These are phyloP conservation scores for Botia almorhae DNA, from an alignment of 2,797 vertebrate genomes.

Conservation along the genomic window DNA sequence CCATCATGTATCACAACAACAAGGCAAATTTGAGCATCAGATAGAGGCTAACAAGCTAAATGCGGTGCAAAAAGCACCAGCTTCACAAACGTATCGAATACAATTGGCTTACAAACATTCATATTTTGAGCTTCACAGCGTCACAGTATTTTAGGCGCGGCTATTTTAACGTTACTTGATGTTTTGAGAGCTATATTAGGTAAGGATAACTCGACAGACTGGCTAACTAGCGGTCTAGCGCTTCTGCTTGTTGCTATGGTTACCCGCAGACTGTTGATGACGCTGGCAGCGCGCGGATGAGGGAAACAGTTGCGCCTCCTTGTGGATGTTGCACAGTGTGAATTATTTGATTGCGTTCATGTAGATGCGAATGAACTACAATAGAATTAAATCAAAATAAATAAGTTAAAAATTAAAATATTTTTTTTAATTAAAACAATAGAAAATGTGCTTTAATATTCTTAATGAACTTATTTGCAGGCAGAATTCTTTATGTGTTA, in stretches of 20 bases:
- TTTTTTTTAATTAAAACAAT: no score
- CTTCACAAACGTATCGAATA: background rate
- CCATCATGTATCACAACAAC: slow-evolving; percentile 61
- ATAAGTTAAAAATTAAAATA: no score
- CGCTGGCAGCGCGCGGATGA: background rate
- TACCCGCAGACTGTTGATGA: background rate
- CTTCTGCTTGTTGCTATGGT: slow-evolving; percentile 42
- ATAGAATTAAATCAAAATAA: no score
- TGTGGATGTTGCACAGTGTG: background rate
- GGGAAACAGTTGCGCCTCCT: slow-evolving; percentile 20
- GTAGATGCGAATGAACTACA: no score
- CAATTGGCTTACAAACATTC: background rate
- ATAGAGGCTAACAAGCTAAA: background rate
- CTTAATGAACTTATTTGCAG: no score
- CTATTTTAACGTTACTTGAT: background rate
- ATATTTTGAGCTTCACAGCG: background rate
- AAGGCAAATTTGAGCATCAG: background rate
- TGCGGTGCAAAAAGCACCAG: slow-evolving; percentile 1
- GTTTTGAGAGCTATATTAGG: background rate
- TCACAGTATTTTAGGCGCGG: background rate
- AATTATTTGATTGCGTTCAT: no score
- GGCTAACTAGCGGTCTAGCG: slow-evolving; percentile 22
- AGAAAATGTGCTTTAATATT: no score
- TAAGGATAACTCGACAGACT: background rate
- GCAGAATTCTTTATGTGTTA: no score